Base-by-base conservation (phyloP, 1,140 invertebrate genomes). In the Sarcophaga bullata region DNA sequence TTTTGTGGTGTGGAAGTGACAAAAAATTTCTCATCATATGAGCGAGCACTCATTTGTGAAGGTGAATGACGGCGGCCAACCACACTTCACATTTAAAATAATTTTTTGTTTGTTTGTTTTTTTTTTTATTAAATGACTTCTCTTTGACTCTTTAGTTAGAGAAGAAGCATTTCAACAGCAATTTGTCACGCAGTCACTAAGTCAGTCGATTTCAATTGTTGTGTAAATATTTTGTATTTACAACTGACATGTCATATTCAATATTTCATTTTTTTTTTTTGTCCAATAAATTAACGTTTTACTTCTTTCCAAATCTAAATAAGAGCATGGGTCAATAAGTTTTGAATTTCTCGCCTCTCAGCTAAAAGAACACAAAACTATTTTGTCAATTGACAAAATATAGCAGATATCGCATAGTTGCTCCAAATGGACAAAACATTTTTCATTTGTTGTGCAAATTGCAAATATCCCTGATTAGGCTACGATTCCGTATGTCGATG, bases 201-300 rank as follows among this genome's bases (percentile, higher is more conserved):
- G 4, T 37, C 25, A 37, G 25, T 37, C 25, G 25, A 37, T 19
- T 17, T 78, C 17, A 19, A 52, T 78, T 78, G 75, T 78, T 78
- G 48, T 49, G 75, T 78, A 78, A 78, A 78, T 78, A 78, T 78
- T 78, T 48, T 68, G 62, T 15, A 5, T 62, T 15, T n/a, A 62
- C 15, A 62, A 62, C 11, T 62, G 54, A 7, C 54, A 62, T 62
- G 54, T 62, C 54, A 62, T 62, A 7, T 7, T 6, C 8, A 52
- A 52, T 52, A 52, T 52, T 13, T 52, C 6, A 52, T 52, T 52
- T 13, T 3, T 6, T 52, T 10, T 52, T 50, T n/a, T n/a, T n/a
- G n/a, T n/a, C n/a, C n/a, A n/a, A n/a, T n/a, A n/a, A n/a, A n/a
- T n/a, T n/a, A n/a, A n/a, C n/a, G n/a, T n/a, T n/a, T n/a, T n/a